These are phyloP conservation scores for Asobara japonica DNA, from an alignment of 1,140 invertebrate species.

Conservation along the genomic window DNA sequence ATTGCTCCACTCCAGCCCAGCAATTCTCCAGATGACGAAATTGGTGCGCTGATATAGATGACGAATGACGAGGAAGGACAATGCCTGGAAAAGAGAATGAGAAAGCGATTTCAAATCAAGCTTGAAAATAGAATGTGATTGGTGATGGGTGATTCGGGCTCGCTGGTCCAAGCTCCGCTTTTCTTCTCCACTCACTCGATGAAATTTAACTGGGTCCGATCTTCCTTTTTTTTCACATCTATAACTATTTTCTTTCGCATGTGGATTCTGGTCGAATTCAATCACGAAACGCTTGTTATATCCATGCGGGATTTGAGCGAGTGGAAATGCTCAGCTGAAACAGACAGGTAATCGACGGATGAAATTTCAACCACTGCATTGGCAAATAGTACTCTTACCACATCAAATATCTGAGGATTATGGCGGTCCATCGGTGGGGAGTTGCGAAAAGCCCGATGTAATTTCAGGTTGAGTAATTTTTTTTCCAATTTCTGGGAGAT, in stretches of 20 bases:
- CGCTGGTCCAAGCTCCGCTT: neutral
- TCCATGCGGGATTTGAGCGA: neutral
- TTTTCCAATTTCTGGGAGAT: no score
- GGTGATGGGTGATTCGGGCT: slow-evolving; percentile 4
- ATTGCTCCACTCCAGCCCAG: no score
- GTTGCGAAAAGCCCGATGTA: neutral
- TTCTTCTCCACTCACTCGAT: slow-evolving; percentile 10
- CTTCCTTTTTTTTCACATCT: neutral
- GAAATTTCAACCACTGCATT: slow-evolving; percentile 10
- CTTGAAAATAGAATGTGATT: slow-evolving; percentile 33
- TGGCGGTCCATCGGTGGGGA: neutral
- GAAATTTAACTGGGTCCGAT: slow-evolving; percentile 25
- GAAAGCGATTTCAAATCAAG: slow-evolving; percentile 19
- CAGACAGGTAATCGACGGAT: neutral
- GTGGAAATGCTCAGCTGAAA: neutral
- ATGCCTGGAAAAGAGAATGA: neutral
- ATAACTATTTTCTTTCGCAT: neutral
- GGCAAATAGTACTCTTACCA: neutral
- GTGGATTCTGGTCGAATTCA: slow-evolving; percentile 14
- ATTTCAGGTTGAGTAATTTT: neutral
- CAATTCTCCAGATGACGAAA: slow-evolving; percentile 10
- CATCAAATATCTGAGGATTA: neutral
- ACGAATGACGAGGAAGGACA: slow-evolving; percentile 4
- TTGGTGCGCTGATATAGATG: neutral
- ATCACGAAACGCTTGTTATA: neutral